Conservation (phyloP, 2,797 vertebrate genomes). For the Tachyglossus aculeatus region DNA sequence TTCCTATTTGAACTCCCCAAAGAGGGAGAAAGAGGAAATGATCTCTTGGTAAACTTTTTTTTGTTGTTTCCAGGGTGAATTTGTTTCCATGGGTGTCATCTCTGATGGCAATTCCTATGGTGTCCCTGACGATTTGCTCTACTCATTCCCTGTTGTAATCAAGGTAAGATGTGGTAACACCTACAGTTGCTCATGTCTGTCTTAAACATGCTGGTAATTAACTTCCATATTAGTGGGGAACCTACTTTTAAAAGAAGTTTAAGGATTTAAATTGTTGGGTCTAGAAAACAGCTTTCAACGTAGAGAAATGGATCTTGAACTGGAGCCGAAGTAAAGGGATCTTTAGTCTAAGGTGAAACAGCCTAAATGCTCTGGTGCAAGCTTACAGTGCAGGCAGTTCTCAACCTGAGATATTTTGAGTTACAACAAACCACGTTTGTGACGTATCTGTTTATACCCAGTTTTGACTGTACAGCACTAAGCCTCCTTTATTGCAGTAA, state of each 20-base stretch:
- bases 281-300: not conserved
- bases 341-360: too few relatives aligned
- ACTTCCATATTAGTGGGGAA: too few relatives aligned
- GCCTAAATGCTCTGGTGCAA: too few relatives aligned
- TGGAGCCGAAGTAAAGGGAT: too few relatives aligned
- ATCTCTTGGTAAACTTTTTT: not conserved
- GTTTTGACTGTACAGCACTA: too few relatives aligned
- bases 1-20: not conserved
- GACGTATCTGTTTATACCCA: too few relatives aligned
- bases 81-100: slow-evolving; percentile 93
- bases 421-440: too few relatives aligned
- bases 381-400: too few relatives aligned
- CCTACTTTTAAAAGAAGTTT: too few relatives aligned
- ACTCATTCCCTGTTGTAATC: slow-evolving; percentile 94
- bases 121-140: slow-evolving; percentile 88
- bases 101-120: slow-evolving; percentile 90
- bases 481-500: too few relatives aligned
- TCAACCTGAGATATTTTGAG: too few relatives aligned
- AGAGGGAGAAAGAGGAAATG: not conserved
- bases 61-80: slow-evolving; percentile 82
- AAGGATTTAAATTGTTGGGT: not conserved
- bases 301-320: too few relatives aligned
- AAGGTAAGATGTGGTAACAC: slow-evolving; percentile 76
- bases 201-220: not conserved
- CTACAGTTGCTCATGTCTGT: not conserved